Evolutionary conservation across 2,888 invertebrate genomes (phyloP).

Genomic region (Epinotia brunnichana): DNA sequence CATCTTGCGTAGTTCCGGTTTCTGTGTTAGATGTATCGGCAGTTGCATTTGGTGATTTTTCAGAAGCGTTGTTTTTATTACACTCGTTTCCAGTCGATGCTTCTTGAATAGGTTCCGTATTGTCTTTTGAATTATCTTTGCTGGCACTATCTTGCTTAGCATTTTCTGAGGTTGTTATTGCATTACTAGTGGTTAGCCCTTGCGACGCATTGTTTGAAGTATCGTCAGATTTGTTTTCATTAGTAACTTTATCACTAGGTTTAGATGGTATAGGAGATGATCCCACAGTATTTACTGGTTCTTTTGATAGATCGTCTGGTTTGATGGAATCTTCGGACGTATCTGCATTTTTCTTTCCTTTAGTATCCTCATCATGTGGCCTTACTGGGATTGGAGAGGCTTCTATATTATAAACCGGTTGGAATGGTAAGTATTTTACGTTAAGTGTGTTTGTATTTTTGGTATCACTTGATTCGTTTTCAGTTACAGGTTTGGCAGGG

Average conservation of each 20-base stretch:
- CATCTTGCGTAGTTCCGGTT: neutral
- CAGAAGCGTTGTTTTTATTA: neutral
- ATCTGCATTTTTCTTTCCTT: neutral
- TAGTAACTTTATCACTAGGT: neutral
- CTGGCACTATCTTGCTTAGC: neutral
- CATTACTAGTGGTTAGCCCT: neutral
- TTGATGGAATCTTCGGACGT: neutral
- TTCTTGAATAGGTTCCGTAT: neutral
- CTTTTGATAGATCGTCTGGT: constrained; percentile 1
- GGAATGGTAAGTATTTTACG: neutral
- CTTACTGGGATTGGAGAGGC: constrained; percentile 26
- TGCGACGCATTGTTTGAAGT: neutral
- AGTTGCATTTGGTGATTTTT: neutral
- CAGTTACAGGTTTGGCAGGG: neutral
- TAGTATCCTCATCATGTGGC: neutral
- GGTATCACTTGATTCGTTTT: neutral
- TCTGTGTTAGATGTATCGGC: neutral
- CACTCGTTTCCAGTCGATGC: neutral
- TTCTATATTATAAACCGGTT: constrained; percentile 15
- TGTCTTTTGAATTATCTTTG: neutral
- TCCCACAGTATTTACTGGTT: neutral
- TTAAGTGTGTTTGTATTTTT: neutral
- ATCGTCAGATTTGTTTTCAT: neutral
- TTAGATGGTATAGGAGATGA: constrained; percentile 12
- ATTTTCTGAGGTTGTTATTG: neutral